Conservation (phyloP, 2,113 vertebrate genomes). For the Corythaeola cristata region DNA sequence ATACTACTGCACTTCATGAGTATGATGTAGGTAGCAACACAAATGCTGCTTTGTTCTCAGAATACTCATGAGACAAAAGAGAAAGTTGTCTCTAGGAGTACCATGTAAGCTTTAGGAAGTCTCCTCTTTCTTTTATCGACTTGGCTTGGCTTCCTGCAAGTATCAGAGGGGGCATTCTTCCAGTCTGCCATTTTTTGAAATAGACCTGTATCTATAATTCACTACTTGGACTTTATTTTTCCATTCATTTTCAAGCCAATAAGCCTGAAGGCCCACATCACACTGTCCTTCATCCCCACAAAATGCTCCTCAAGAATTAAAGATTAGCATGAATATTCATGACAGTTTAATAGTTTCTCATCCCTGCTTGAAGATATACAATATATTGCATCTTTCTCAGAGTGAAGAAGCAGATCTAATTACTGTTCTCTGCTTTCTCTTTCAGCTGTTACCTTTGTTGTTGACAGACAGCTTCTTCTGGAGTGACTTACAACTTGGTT, state of each 20-base stretch:
- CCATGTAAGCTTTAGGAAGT: neutral
- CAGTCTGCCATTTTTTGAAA: neutral
- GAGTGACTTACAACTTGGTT: neutral
- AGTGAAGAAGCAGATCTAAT: neutral
- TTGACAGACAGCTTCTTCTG: neutral
- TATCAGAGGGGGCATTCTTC: neutral
- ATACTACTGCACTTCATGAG: neutral
- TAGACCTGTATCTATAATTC: neutral
- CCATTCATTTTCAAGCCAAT: neutral
- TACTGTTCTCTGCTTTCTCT: neutral
- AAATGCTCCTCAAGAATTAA: neutral
- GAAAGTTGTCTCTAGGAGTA: neutral
- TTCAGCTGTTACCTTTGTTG: neutral
- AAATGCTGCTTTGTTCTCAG: neutral
- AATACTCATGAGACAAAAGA: neutral
- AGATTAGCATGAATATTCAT: slow-evolving; percentile 7
- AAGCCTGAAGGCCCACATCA: neutral
- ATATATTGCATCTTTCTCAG: neutral
- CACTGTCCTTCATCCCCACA: neutral
- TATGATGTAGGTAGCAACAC: neutral
- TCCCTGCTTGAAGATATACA: neutral
- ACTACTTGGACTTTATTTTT: neutral
- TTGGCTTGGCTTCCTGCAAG: neutral
- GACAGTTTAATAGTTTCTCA: neutral
- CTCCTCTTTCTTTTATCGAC: neutral